phyloP scores from a whole-genome alignment of 2,797 vertebrate genomes.

The Pipistrellus pygmaeus region DNA sequence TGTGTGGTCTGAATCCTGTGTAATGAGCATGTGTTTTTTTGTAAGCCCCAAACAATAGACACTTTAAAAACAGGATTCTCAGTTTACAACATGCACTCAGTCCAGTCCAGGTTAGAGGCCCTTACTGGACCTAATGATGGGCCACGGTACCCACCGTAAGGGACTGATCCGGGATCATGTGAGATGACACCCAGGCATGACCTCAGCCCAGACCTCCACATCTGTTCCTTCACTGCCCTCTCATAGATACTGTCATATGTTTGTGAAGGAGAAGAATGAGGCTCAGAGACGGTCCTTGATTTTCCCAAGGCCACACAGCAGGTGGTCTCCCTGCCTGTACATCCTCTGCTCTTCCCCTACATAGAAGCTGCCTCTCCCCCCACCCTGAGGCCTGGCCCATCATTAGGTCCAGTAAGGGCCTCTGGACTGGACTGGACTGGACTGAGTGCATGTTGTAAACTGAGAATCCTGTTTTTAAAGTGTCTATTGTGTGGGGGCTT shows the following conservation, averaged over 20 bases:
- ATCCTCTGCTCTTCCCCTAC: not conserved
- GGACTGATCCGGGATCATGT: not conserved
- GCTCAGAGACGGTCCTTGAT: not conserved
- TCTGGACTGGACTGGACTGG: not conserved
- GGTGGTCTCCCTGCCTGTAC: accelerated
- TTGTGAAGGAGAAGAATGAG: not conserved
- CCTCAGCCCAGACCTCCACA: not conserved
- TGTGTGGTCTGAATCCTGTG: too few species aligned
- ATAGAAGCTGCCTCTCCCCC: not conserved
- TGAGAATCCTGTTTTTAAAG: not conserved
- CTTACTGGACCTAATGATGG: too few species aligned
- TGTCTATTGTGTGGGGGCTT: not conserved
- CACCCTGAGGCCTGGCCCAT: not conserved
- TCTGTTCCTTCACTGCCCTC: not conserved
- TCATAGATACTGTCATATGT: not conserved
- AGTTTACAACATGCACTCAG: too few species aligned
- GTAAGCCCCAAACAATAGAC: too few species aligned
- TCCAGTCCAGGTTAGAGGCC: too few species aligned
- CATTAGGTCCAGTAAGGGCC: not conserved
- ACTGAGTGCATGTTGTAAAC: not conserved
- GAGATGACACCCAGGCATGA: not conserved
- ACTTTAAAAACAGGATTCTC: too few species aligned
- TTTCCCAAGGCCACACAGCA: not conserved
- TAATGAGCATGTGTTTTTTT: too few species aligned
- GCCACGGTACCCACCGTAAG: not conserved